Evolutionary conservation across 2,888 invertebrate species (phyloP).

Genomic region (Protodeltote pygarga): DNA sequence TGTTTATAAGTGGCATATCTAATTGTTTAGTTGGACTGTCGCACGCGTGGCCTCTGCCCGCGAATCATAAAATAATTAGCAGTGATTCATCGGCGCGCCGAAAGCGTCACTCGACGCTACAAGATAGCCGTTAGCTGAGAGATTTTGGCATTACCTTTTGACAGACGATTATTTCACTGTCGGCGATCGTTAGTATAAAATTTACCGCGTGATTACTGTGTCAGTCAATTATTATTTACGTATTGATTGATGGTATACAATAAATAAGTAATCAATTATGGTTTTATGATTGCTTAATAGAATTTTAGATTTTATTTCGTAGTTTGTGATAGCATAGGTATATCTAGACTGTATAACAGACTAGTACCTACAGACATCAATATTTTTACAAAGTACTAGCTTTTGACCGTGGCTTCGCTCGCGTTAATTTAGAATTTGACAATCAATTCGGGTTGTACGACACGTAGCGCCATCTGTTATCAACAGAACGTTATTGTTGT

Average conservation of each 20-base stretch:
- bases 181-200: constrained; percentile 78
- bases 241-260: constrained; percentile 53
- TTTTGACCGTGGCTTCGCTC: too few relatives aligned
- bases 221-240: constrained; percentile 59
- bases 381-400: too few relatives aligned
- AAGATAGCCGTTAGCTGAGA: constrained; percentile 65
- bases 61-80: constrained; percentile 81
- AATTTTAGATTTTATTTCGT: too few relatives aligned
- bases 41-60: constrained; percentile 47
- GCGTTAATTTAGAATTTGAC: too few relatives aligned
- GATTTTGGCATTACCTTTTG: constrained; percentile 82
- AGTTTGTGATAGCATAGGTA: too few relatives aligned
- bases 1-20: constrained; percentile 50
- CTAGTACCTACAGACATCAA: too few relatives aligned
- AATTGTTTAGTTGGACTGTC: constrained; percentile 66
- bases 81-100: constrained; percentile 76
- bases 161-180: constrained; percentile 83
- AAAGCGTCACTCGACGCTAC: constrained; percentile 72
- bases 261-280: constrained; percentile 18
- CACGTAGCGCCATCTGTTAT: too few relatives aligned
- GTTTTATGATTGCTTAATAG: neutral
- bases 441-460: too few relatives aligned
- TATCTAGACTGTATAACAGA: too few relatives aligned
- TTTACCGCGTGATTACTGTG: constrained; percentile 70
- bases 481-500: too few relatives aligned